Evolutionary conservation across 53 echinoderm and acorn worm species (phyloP), one percentile per base, ranked within the genome.

Genomic region (Antedon mediterranea): DNA sequence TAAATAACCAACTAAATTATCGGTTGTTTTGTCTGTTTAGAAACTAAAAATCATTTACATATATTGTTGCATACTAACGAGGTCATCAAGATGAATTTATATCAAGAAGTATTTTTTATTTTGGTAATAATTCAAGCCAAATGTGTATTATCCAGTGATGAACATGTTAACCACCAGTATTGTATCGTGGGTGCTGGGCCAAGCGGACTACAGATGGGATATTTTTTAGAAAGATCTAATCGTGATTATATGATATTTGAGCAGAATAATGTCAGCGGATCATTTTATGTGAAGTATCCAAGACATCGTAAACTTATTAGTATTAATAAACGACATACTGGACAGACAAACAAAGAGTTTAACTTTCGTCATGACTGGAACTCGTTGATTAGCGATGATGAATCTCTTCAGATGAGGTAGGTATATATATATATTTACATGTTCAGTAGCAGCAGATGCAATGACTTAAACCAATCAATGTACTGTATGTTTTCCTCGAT

Each of bases 301-400:
- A 82, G 98, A 1, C 98, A 98, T 77, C 86, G 98, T 11, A 98
- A 92, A 80, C 83, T 98, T 84, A 93, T 93, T 79, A 93, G 92
- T 43, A 98, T 98, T 79, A 98, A 98, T 33, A 98, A 98, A 73
- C 72, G 92, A 27, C 84, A 98, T 78, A 98, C 98, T 0, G 98
- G 98, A 28, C 89, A 98, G 75, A 90, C 90, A 0, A 98, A 98
- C 85, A 98, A 98, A 43, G 98, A 98, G 80, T 98, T 98, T 79
- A 93, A 98, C 75, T 72, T 92, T 43, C 75, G 93, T 31, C 92
- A 98, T 43, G 98, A 98, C 76, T 98, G 98, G 98, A 98, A 98
- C 81, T 98, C 98, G 4, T 79, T 98, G 14, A 31, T 98, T 18
- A 98, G 98, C 73, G 92, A 98, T 72, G 98, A 98, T 83, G 92